Base-by-base conservation (phyloP, 2,797 vertebrate species). In the Catharus ustulatus region DNA sequence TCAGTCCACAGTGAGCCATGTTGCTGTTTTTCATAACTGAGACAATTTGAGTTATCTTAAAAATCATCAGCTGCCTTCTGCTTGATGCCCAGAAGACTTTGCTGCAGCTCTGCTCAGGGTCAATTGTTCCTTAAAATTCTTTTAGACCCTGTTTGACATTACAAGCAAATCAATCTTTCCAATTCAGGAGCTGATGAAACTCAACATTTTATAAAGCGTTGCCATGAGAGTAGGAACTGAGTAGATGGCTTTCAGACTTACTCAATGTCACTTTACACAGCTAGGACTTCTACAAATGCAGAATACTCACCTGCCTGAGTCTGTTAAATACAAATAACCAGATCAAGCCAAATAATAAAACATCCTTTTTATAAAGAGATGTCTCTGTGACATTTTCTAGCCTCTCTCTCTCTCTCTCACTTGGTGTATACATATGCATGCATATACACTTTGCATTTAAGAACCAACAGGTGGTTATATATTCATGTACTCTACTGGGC, bases 91-190 rank as follows among this genome's bases (percentile, higher is more conserved):
- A 92, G 92, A 97, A 98, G 94, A 95, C 88, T 96, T 76, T 59
- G 59, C 80, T 90, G 85, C 72, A 95, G 87, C 85, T 95, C 71
- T 93, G 87, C 88, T 97, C 69, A 89, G 97, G 97, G 97, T 97
- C 97, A 98, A 95, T 97, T 97, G 95, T 97, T 98, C 90, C 94
- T 98, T 98, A 97, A 97, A 97, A 96, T 96, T 96, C 96, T 97
- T 97, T 97, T 95, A 96, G 97, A 97, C 91, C 98, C 94, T 97
- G 97, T 97, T 98, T 93, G 95, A 96, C 94, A 97, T 82, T 97
- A 98, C 97, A 98, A 97, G 95, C 93, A 97, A 97, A 98, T 98
- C 97, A 98, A 97, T 98, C 97, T 97, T 98, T 98, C 97, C 92
- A 94, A 68, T 97, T 97, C 94, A 94, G 96, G 91, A 96, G 90